phyloP scores from a whole-genome alignment of 2,113 vertebrate species.

The Sturnira hondurensis region DNA sequence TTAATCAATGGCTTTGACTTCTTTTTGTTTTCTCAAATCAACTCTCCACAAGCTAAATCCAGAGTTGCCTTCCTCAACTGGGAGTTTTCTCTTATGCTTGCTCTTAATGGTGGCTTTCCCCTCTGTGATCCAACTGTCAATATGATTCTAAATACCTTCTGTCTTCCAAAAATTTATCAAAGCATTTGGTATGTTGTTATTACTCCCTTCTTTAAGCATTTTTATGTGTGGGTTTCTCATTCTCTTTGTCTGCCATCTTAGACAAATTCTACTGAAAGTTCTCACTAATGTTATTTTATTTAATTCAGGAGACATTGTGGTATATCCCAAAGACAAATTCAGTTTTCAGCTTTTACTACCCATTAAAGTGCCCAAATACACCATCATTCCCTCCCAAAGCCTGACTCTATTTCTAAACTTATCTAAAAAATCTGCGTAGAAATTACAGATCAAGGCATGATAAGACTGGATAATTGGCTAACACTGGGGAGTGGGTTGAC shows the following conservation, averaged over 20 bases:
- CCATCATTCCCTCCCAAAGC: neutral
- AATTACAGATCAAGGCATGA: neutral
- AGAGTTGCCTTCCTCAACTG: neutral
- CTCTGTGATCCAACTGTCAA: neutral
- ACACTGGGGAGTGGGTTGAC: neutral
- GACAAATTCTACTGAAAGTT: neutral
- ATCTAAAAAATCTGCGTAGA: neutral
- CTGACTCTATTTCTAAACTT: neutral
- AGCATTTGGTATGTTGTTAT: neutral
- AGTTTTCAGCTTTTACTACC: neutral
- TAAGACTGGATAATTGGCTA: neutral
- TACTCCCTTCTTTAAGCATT: neutral
- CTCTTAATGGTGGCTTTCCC: neutral
- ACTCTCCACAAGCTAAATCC: neutral
- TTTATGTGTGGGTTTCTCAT: neutral
- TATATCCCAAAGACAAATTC: neutral
- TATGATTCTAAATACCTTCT: neutral
- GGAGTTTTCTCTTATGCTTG: neutral
- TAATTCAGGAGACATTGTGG: neutral
- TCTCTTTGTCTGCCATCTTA: neutral
- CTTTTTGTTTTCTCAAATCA: neutral
- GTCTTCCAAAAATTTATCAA: neutral
- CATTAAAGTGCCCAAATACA: neutral
- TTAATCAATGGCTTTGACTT: neutral
- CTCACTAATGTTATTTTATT: neutral